Evolutionary conservation across 2,888 invertebrate genomes (phyloP).

Genomic region (Chrysopilus asiliformis): DNA sequence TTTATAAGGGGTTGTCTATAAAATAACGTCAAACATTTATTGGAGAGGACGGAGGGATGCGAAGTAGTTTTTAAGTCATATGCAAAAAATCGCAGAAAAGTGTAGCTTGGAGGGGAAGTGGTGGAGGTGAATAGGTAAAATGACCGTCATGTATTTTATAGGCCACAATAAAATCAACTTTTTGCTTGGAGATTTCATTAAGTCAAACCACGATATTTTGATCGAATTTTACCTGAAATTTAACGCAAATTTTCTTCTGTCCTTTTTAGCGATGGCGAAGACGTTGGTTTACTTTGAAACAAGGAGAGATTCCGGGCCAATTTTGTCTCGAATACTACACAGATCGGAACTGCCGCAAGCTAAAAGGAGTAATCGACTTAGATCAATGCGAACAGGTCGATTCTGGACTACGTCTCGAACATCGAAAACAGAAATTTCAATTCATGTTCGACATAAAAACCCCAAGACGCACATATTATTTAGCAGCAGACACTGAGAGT

Average conservation of each 20-base stretch:
- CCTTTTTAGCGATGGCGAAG: conserved; percentile 77
- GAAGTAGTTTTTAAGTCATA: too few relatives aligned
- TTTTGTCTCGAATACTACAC: conserved; percentile 89
- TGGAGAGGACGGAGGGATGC: too few relatives aligned
- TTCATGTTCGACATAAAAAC: conserved; percentile 84
- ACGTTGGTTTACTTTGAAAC: conserved; percentile 86
- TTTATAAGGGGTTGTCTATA: too few relatives aligned
- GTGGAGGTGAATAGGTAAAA: too few relatives aligned
- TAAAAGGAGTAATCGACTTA: conserved; percentile 82
- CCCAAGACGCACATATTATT: conserved; percentile 76
- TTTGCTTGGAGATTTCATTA: too few relatives aligned
- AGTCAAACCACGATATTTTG: too few relatives aligned
- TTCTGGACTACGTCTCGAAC: conserved; percentile 71
- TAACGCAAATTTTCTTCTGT: not conserved
- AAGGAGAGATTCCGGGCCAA: conserved; percentile 86
- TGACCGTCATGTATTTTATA: too few relatives aligned
- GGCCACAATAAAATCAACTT: too few relatives aligned
- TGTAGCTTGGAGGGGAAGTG: too few relatives aligned
- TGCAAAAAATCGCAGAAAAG: too few relatives aligned
- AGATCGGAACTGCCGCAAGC: conserved; percentile 68
- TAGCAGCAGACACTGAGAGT: conserved; percentile 80
- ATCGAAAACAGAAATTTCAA: conserved; percentile 65
- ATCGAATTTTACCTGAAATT: too few relatives aligned
- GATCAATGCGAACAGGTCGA: conserved; percentile 94
- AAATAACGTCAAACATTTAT: too few relatives aligned